Conservation (phyloP, 2,888 invertebrate species). For the Microplitis manilae region DNA sequence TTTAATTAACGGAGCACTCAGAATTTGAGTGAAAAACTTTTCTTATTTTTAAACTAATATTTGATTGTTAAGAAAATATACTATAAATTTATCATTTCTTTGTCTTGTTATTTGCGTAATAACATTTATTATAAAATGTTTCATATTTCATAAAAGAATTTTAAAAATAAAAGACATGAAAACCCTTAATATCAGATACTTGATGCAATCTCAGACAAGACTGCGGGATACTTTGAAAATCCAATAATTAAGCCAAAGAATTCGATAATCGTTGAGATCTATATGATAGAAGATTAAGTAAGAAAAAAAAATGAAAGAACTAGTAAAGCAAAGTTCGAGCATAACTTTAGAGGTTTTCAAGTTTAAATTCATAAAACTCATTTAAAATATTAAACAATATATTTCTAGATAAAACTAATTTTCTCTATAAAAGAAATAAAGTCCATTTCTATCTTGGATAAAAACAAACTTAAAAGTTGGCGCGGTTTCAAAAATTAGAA, state of each 20-base stretch:
- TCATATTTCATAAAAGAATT: neutral
- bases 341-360: neutral
- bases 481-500: neutral
- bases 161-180: conserved; percentile 8
- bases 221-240: conserved; percentile 42
- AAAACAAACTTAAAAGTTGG: conserved; percentile 2
- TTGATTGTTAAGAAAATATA: too few relatives aligned
- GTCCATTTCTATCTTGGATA: neutral
- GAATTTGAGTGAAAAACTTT: too few relatives aligned
- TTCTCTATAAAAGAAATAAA: neutral
- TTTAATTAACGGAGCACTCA: too few relatives aligned
- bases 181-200: conserved; percentile 16
- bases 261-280: conserved; percentile 48
- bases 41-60: too few relatives aligned
- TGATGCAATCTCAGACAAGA: conserved; percentile 28
- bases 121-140: neutral
- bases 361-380: neutral
- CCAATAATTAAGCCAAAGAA: conserved; percentile 51
- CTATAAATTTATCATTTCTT: too few relatives aligned
- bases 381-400: neutral
- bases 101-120: too few relatives aligned
- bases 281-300: conserved; percentile 6
- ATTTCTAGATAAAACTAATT: neutral
- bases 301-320: neutral
- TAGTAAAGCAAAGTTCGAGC: neutral